phyloP scores from a whole-genome alignment of 2,797 vertebrate species.

The Cottoperca gobio region DNA sequence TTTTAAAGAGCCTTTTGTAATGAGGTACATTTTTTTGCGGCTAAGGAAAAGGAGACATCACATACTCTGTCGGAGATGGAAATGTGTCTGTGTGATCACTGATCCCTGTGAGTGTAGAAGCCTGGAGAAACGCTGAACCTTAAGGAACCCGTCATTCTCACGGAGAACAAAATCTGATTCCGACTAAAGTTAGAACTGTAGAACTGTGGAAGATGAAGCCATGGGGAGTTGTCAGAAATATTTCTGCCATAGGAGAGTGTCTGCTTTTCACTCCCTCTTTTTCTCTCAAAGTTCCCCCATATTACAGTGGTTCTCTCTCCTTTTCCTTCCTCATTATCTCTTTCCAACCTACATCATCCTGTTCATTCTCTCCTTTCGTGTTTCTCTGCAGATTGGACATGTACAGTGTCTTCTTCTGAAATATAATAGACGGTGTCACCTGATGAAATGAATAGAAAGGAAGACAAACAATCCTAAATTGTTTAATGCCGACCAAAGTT shows the following conservation, averaged over 20 bases:
- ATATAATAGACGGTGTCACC: neutral
- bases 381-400: slow-evolving; percentile 5
- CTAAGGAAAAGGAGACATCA: slow-evolving; percentile 48
- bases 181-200: slow-evolving; percentile 48
- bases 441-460: neutral
- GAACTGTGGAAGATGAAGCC: slow-evolving; percentile 50
- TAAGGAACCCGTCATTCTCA: slow-evolving; percentile 51
- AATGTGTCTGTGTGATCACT: slow-evolving; percentile 65
- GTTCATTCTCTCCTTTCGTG: neutral
- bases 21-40: slow-evolving; percentile 36
- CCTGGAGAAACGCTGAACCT: slow-evolving; percentile 62
- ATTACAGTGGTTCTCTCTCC: neutral
- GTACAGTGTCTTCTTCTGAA: neutral
- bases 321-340: slow-evolving; percentile 11
- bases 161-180: slow-evolving; percentile 42
- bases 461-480: neutral
- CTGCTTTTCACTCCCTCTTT: slow-evolving; percentile 24
- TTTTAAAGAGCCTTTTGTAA: slow-evolving; percentile 48
- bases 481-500: neutral
- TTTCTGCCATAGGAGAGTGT: slow-evolving; percentile 27
- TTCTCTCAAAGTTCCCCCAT: slow-evolving; percentile 12
- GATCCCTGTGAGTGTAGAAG: slow-evolving; percentile 57
- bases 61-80: slow-evolving; percentile 54
- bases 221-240: slow-evolving; percentile 58
- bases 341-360: neutral